Evolutionary conservation across 2,797 vertebrate genomes (phyloP), one percentile per base, ranked within the genome.

Genomic region (Champsocephalus esox): DNA sequence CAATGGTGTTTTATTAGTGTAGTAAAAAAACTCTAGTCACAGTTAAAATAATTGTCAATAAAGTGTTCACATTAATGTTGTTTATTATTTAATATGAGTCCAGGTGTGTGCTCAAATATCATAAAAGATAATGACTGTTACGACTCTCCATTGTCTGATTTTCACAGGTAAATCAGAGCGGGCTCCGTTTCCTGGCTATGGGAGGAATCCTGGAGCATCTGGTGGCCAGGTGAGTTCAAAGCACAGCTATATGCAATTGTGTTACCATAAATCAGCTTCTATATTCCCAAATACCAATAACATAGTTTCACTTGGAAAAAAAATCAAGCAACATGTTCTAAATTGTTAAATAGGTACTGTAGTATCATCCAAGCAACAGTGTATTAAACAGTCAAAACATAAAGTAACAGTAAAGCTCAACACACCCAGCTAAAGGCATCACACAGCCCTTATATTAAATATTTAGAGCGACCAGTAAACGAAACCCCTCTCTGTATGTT

Each of bases 161-260:
- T 85, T 75, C 49, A 19, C 83, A 96, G 95, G 91, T 84, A 96
- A 95, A 92, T 87, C 94, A 17, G 93, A 94, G 50, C 90, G 93
- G 50, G 49, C 88, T 73, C 78, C 90, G 0, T 94, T 94, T 91
- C 52, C 91, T 67, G 85, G 96, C 59, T 98, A 96, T 83, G 96
- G 94, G 55, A 96, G 96, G 92, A 96, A 97, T 55, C 89, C 96
- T 8, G 95, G 92, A 67, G 95, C 96, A 79, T 93, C 97, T 72
- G 95, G 95, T 85, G 96, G 97, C 89, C 97, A 98, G 90, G 98
- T 99, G 95, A 96, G 95, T 94, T 71, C 34, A 43, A 51, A 55
- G 50, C 9, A 57, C 13, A 62, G 1, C 2, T 24, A 12, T n/a
- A 19, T 45, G 7, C 17, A 57, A 17, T 38, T 63, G 28, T 14